These are phyloP conservation scores for Platichthys flesus DNA, from an alignment of 2,113 vertebrate species.

Conservation along the genomic window DNA sequence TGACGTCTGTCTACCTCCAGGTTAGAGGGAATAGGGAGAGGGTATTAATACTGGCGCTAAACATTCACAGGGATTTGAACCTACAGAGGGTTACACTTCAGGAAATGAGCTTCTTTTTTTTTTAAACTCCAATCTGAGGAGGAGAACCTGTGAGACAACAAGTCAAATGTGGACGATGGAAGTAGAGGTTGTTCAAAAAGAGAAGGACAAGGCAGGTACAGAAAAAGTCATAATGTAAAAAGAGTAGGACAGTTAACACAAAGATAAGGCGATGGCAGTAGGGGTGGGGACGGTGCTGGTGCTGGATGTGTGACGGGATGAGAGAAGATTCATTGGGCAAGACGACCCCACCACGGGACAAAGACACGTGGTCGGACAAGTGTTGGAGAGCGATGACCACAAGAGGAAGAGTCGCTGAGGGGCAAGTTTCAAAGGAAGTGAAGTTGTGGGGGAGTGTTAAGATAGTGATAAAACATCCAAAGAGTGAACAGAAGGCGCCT, in stretches of 20 bases:
- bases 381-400: conserved; percentile 47
- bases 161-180: conserved; percentile 46
- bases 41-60: conserved; percentile 12
- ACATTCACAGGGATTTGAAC: conserved; percentile 38
- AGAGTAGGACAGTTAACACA: conserved; percentile 28
- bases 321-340: conserved; percentile 19
- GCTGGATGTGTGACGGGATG: conserved; percentile 32
- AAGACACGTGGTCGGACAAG: conserved; percentile 27
- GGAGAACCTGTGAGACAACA: conserved; percentile 54
- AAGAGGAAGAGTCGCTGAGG: conserved; percentile 27
- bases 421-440: conserved; percentile 32
- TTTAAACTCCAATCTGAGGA: conserved; percentile 41
- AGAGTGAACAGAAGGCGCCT: conserved; percentile 58
- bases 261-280: neutral
- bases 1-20: conserved; percentile 58
- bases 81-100: conserved; percentile 18
- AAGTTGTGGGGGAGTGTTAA: conserved; percentile 30
- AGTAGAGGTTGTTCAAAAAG: conserved; percentile 21
- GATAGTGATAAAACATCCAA: conserved; percentile 54
- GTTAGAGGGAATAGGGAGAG: conserved; percentile 20
- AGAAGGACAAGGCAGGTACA: conserved; percentile 49
- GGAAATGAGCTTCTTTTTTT: conserved; percentile 21
- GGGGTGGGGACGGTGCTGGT: conserved; percentile 24
- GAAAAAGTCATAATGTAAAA: conserved; percentile 19
- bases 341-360: conserved; percentile 34